Evolutionary conservation across 2,888 invertebrate species (phyloP).

Genomic region (Siphlonurus alternatus): DNA sequence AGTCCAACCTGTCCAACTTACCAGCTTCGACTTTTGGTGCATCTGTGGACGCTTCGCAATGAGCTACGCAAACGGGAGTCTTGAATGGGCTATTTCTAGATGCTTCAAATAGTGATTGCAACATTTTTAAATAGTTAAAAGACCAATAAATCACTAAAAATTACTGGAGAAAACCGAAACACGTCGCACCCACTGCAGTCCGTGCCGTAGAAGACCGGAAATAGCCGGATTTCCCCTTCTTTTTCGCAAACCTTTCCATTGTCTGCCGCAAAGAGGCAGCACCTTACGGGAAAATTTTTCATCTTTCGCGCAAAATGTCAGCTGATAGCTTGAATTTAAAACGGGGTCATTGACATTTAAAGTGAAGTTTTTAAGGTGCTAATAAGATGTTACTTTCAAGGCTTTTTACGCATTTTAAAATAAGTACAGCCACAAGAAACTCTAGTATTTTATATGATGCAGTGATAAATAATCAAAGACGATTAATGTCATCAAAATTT

Average conservation of each 20-base stretch:
- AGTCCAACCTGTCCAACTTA: neutral
- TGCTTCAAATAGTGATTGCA: constrained; percentile 41
- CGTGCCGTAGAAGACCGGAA: neutral
- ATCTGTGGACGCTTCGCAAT: constrained; percentile 30
- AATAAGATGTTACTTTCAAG: neutral
- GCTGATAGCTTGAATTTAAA: too few species aligned
- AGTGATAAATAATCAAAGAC: too few species aligned
- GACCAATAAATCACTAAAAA: neutral
- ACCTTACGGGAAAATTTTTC: neutral
- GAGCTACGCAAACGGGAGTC: constrained; percentile 38
- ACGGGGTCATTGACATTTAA: too few species aligned
- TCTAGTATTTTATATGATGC: too few species aligned
- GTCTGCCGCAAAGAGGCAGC: neutral
- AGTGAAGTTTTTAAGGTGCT: too few species aligned
- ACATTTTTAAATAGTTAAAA: constrained; percentile 27
- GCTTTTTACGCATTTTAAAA: neutral
- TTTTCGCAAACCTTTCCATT: neutral
- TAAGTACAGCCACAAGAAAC: neutral
- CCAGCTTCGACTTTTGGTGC: neutral
- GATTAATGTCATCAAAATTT: neutral
- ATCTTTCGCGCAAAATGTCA: neutral
- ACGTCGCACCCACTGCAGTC: neutral
- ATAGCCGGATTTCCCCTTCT: neutral
- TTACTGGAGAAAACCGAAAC: neutral
- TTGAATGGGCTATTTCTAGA: constrained; percentile 46